These are phyloP conservation scores for Drosophila villosipedis DNA, from an alignment of 2,888 invertebrate species.

Conservation along the genomic window DNA sequence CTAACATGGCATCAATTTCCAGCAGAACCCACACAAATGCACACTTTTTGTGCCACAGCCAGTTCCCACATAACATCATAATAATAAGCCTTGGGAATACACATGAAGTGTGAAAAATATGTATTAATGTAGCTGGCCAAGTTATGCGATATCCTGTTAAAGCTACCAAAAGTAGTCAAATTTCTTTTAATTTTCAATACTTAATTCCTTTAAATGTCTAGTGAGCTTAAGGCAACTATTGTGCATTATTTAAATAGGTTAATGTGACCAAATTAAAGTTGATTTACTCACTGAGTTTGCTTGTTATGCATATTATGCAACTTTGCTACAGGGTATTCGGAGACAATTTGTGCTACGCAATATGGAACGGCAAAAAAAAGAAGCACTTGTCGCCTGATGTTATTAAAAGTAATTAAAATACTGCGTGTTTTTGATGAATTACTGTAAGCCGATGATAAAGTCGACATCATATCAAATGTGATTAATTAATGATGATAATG, in stretches of 20 bases:
- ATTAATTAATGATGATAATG: conserved; percentile 62
- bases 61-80: conserved; percentile 55
- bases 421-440: conserved; percentile 49
- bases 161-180: neutral
- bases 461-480: conserved; percentile 42
- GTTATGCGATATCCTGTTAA: conserved; percentile 14
- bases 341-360: conserved; percentile 16
- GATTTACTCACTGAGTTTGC: neutral
- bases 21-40: conserved; percentile 1
- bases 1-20: conserved; percentile 36
- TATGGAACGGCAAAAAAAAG: conserved; percentile 6
- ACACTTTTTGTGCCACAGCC: neutral
- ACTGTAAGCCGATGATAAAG: conserved; percentile 42
- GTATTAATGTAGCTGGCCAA: neutral
- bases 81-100: conserved; percentile 68
- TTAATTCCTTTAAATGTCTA: neutral
- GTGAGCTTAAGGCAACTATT: neutral
- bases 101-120: conserved; percentile 39
- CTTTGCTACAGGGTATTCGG: conserved; percentile 5
- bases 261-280: neutral
- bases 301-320: too few relatives aligned
- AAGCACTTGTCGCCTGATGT: conserved; percentile 41
- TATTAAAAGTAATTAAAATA: conserved; percentile 75
- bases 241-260: neutral
- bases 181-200: neutral